A percentile compares a stretch with the other conserved stretches of the same genome.
Evolutionary conservation across 2,797 vertebrate genomes (phyloP).

Genomic region (Acanthornis magna): DNA sequence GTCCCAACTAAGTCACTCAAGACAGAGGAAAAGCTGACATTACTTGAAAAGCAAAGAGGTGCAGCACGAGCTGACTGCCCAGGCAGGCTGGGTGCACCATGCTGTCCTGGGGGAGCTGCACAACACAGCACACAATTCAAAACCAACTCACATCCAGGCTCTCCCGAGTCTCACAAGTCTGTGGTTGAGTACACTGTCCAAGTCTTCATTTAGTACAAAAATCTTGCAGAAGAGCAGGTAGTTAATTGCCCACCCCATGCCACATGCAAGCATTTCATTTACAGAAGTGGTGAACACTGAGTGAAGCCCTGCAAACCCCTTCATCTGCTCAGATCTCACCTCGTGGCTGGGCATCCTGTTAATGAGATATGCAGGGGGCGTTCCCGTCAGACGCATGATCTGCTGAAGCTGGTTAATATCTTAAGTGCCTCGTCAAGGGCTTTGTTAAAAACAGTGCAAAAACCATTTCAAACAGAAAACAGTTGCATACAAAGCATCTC

Average conservation of each 20-base stretch:
- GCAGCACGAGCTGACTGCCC: not conserved
- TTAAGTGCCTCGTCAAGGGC: constrained; percentile 92
- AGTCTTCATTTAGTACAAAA: not conserved
- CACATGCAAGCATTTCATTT: constrained; percentile 15
- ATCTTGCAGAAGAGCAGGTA: not conserved
- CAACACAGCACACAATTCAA: not conserved
- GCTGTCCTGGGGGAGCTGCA: not conserved
- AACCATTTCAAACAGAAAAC: constrained; percentile 67
- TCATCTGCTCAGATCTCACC: constrained; percentile 84
- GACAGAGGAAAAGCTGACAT: not conserved
- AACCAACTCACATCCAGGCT: not conserved
- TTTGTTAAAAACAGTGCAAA: constrained; percentile 78
- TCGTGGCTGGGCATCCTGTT: constrained; percentile 99
- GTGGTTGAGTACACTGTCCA: not conserved
- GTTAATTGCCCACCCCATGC: constrained; percentile 21
- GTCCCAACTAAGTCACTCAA: not conserved
- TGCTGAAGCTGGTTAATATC: constrained; percentile 99
- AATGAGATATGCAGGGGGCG: constrained; percentile 95
- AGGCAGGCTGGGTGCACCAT: not conserved
- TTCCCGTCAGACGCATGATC: constrained; percentile 99
- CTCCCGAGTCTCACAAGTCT: not conserved
- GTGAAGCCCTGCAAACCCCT: constrained; percentile 24
- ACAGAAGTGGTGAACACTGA: not conserved
- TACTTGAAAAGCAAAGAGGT: not conserved
- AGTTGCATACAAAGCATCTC: constrained; percentile 42